A percentile compares a stretch with the other conserved stretches of the same genome.
Evolutionary conservation across 2,113 vertebrate genomes (phyloP).

Genomic region (Meles meles): DNA sequence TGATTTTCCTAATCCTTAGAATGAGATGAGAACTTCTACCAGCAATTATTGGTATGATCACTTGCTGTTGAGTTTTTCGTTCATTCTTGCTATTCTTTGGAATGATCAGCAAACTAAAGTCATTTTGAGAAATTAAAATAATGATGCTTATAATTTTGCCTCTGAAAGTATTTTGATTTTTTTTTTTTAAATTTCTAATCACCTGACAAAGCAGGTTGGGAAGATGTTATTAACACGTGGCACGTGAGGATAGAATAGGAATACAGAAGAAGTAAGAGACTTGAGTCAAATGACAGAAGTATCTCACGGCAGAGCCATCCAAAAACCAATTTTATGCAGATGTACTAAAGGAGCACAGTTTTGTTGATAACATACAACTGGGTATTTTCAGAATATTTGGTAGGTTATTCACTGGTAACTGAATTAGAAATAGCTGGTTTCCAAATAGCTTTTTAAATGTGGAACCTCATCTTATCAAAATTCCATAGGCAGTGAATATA

Average conservation of each 20-base stretch:
- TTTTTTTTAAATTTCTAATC: background rate
- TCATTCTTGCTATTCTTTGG: background rate
- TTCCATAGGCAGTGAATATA: background rate
- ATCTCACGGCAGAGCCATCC: background rate
- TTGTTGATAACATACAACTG: background rate
- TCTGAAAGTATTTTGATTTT: background rate
- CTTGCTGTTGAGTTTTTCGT: background rate
- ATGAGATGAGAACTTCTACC: background rate
- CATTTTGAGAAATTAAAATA: constrained; percentile 17
- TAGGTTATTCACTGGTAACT: constrained; percentile 12
- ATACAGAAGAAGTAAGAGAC: background rate
- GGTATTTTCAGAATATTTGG: constrained; percentile 34
- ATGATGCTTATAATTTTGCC: background rate
- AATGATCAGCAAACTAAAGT: background rate
- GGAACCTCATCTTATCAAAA: background rate
- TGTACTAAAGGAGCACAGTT: background rate
- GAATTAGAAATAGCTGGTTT: constrained; percentile 41
- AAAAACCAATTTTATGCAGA: background rate
- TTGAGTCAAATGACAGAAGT: background rate
- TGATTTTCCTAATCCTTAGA: constrained; percentile 14
- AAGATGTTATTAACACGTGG: background rate
- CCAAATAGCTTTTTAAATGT: constrained; percentile 28
- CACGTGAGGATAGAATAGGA: background rate
- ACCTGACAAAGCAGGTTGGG: background rate
- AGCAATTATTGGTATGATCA: background rate